Base-by-base conservation (phyloP, 2,888 invertebrate species). In the Acleris literana region DNA sequence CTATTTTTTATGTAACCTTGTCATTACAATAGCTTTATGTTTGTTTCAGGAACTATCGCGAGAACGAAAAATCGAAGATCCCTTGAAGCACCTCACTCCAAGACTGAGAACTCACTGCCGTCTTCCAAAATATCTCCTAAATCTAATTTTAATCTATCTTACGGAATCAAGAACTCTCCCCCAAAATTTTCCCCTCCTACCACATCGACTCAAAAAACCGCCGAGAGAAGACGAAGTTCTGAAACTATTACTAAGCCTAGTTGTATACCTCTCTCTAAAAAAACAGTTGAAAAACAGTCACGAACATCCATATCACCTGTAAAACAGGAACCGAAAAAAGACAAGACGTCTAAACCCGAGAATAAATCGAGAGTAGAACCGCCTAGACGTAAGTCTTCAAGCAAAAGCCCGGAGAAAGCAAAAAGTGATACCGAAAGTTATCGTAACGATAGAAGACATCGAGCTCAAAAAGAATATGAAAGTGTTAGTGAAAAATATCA, bases 401-500 rank as follows among this genome's bases (percentile, higher is more conserved):
- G 81, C 69, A 87, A 79, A 81, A 88, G 87, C 78, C 88, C 91
- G 62, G 92, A 92, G 61, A 91, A 91, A 82, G 79, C 81, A 53
- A 90, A 87, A 74, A 88, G 86, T 82, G 89, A 88, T 75, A 78
- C 84, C 64, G 92, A 91, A 85, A 85, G 78, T 75, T 83, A 80
- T 81, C 86, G 88, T 79, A 87, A 82, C 76, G 88, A 88, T 78
- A 88, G 82, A 87, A 87, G 82, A 86, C 83, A 88, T 80, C 88
- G 89, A 87, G 87, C 88, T 89, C 92, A 92, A 88, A 92, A 89
- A 72, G 86, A 88, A 84, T 87, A 82, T 85, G 89, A 89, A 86
- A 88, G 84, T 87, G 85, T 85, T 86, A 91, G 84, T 80, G 92
- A 90, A 87, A 92, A 90, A 90, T 89, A 90, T 91, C 90, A 90